Base-by-base conservation (phyloP, 2,888 invertebrate species). In the Rotaria magnacalcarata region DNA sequence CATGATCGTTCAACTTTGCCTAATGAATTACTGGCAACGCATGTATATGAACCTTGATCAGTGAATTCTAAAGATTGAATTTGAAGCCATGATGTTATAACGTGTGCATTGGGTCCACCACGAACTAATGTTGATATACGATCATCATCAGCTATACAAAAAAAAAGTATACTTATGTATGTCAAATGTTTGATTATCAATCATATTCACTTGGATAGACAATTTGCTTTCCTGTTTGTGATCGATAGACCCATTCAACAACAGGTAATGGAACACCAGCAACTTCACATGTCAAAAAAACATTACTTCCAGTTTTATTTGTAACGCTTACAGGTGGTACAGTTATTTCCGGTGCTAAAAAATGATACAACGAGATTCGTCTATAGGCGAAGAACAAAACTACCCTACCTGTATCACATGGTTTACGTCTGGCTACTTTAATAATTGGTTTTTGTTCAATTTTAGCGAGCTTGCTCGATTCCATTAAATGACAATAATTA, bases 31-130 rank as follows among this genome's bases (percentile, higher is more conserved):
- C 43, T 80, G 21, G 75, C 75, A 47, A 80, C 24, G 47, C 75
- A 80, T 47, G 75, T 80, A 80, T 80, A 80, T 11, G 24, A n/a
- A 47, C 75, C 75, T 80, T 80, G 43, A 80, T 80, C 75, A 47
- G 21, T 43, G 2, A 8, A 6, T 80, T 80, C 24, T 47, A 80
- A 47, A 21, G 75, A 47, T 80, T 80, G 75, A 47, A 80, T 80
- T 80, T 80, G 75, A 80, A 80, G 75, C 75, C 75, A 80, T 80
- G 75, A 80, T 41, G 75, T 80, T 19, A 80, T 5, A 80, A 80
- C 75, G 24, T 80, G 75, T 47, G 75, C 47, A 80, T 80, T 80
- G 1, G 75, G 75, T 47, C 75, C 75, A 80, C 75, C 75, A 7
- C 75, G 75, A 80, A 80, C 75, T 24, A 80, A 47, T 80, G 75